Evolutionary conservation across 1,140 invertebrate genomes (phyloP).

Genomic region (Zaprionus nigranus): DNA sequence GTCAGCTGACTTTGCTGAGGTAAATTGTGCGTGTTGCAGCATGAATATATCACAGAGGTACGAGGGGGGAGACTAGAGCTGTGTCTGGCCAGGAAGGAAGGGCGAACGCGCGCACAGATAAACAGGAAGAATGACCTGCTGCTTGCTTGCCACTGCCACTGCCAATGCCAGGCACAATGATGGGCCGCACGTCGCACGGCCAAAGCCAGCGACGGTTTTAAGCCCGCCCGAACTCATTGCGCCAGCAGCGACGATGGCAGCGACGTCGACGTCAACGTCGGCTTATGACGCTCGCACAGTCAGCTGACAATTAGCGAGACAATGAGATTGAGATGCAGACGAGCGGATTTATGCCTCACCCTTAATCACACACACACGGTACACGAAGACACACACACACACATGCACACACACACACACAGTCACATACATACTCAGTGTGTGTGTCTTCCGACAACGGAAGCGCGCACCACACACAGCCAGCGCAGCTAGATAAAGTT

Average conservation of each 20-base stretch:
- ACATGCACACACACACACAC: background rate
- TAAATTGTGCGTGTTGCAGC: slow-evolving; percentile 80
- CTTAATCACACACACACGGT: slow-evolving; percentile 26
- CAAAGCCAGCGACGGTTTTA: slow-evolving; percentile 34
- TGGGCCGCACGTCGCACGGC: slow-evolving; percentile 25
- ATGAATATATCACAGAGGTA: slow-evolving; percentile 58
- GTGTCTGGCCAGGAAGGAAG: slow-evolving; percentile 30
- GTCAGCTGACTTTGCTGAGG: slow-evolving; percentile 79
- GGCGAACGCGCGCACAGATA: slow-evolving; percentile 47
- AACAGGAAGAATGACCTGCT: slow-evolving; percentile 83
- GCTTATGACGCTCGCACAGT: slow-evolving; percentile 53
- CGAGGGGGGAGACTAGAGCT: slow-evolving; percentile 8
- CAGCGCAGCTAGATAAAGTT: slow-evolving; percentile 71
- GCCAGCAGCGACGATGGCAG: slow-evolving; percentile 33
- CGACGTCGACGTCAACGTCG: slow-evolving; percentile 26
- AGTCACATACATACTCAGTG: background rate
- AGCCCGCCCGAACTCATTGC: slow-evolving; percentile 46
- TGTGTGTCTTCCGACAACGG: slow-evolving; percentile 74
- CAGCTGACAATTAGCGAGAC: slow-evolving; percentile 79
- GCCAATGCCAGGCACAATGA: slow-evolving; percentile 43
- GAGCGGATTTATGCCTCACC: slow-evolving; percentile 47
- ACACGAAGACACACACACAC: background rate
- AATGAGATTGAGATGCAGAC: slow-evolving; percentile 78
- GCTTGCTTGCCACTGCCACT: slow-evolving; percentile 45
- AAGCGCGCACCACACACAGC: slow-evolving; percentile 65